Evolutionary conservation across 2,797 vertebrate species (phyloP).

Genomic region (Acanthornis magna): DNA sequence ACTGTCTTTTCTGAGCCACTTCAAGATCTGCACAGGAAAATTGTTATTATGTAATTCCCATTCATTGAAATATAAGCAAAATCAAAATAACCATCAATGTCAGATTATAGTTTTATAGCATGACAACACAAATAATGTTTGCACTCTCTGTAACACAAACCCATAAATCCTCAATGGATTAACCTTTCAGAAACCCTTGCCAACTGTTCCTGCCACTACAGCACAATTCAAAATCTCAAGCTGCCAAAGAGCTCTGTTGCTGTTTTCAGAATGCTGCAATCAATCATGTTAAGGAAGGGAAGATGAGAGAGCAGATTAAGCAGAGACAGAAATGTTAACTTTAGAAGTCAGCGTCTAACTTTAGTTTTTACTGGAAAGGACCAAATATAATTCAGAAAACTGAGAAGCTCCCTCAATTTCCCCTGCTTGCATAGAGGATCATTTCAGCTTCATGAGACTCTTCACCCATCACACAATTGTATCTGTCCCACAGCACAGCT

Average conservation of each 20-base stretch:
- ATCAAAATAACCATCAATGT: slow-evolving; percentile 64
- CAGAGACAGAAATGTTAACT: slow-evolving; percentile 28
- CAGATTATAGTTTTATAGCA: slow-evolving; percentile 61
- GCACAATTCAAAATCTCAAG: slow-evolving; percentile 65
- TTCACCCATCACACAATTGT: background rate
- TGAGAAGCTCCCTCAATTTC: background rate
- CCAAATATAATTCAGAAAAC: background rate
- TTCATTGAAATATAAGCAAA: slow-evolving; percentile 54
- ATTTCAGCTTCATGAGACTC: background rate
- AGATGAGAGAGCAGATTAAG: slow-evolving; percentile 55
- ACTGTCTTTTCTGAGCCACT: background rate
- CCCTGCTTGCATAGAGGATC: background rate
- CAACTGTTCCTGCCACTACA: slow-evolving; percentile 60
- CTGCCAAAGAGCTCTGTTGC: slow-evolving; percentile 53
- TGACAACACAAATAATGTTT: slow-evolving; percentile 55
- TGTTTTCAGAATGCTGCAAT: slow-evolving; percentile 57
- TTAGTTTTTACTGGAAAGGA: background rate
- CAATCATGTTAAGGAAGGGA: slow-evolving; percentile 54
- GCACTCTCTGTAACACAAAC: slow-evolving; percentile 33
- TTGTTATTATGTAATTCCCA: slow-evolving; percentile 8
- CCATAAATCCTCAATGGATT: slow-evolving; percentile 62
- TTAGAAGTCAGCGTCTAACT: slow-evolving; percentile 2
- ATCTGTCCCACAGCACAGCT: background rate
- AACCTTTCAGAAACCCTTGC: slow-evolving; percentile 62
- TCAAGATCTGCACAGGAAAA: background rate